phyloP scores from a whole-genome alignment of 2,888 invertebrate species.

The Helobdella robusta region DNA sequence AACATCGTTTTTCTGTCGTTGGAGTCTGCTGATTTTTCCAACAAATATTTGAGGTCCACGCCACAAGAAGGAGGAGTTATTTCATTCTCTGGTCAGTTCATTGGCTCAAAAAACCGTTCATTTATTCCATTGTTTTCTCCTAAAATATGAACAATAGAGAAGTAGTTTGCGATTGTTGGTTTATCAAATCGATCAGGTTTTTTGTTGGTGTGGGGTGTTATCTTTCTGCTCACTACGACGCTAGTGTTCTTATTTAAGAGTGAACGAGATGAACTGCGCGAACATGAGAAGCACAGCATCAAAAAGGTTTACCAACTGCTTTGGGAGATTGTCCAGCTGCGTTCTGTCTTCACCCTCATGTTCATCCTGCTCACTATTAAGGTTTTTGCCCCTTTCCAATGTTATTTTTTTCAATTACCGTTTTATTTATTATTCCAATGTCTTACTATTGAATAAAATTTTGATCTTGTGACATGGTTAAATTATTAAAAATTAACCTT shows the following conservation, averaged over 20 bases:
- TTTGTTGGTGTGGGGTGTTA: conserved; percentile 84
- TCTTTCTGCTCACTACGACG: conserved; percentile 80
- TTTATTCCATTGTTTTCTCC: no score
- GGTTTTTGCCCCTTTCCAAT: no score
- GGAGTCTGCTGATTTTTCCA: conserved; percentile 90
- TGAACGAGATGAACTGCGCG: conserved; percentile 56
- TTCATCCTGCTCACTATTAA: conserved; percentile 78
- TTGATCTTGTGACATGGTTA: no score
- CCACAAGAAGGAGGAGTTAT: conserved; percentile 64
- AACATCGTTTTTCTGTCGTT: conserved; percentile 90
- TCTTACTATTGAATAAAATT: no score
- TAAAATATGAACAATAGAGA: no score
- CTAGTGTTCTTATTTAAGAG: conserved; percentile 77
- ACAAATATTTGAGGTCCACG: conserved; percentile 69
- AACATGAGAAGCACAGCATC: conserved; percentile 50
- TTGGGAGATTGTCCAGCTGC: conserved; percentile 70
- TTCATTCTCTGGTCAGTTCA: conserved; percentile 50
- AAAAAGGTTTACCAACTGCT: conserved; percentile 72
- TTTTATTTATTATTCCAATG: no score
- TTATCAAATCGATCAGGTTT: conserved; percentile 58
- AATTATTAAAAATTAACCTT: no score
- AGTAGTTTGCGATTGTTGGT: neutral
- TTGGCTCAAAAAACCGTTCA: no score
- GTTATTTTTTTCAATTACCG: no score
- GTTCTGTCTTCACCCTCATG: conserved; percentile 68